Conservation (phyloP, 1,140 invertebrate species). For the Thalassaphorura encarpata region DNA sequence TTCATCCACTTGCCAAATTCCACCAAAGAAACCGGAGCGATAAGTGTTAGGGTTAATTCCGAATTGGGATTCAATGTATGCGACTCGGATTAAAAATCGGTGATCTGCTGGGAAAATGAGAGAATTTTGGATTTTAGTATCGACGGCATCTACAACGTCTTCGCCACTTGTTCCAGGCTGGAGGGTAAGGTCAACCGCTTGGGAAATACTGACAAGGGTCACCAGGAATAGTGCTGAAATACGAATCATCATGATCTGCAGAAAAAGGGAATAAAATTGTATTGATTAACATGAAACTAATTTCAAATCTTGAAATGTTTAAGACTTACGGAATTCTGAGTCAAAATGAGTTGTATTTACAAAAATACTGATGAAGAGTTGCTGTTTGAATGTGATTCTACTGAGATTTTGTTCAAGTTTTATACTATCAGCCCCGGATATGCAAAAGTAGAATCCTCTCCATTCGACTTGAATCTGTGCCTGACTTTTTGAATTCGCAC, state of each 20-base stretch:
- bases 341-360: too few relatives aligned
- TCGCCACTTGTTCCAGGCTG: neutral
- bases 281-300: too few relatives aligned
- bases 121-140: neutral
- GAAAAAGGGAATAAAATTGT: neutral
- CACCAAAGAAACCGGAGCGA: neutral
- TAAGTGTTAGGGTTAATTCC: neutral
- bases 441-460: too few relatives aligned
- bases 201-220: neutral
- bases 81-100: neutral
- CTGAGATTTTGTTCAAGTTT: too few relatives aligned
- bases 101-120: conserved; percentile 32
- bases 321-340: too few relatives aligned
- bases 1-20: too few relatives aligned
- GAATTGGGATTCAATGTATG: conserved; percentile 2
- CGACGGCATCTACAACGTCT: conserved; percentile 5
- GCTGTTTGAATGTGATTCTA: too few relatives aligned
- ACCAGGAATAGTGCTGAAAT: neutral
- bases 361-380: too few relatives aligned
- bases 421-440: too few relatives aligned
- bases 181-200: neutral
- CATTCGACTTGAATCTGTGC: too few relatives aligned
- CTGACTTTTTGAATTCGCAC: too few relatives aligned
- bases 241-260: neutral
- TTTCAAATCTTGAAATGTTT: too few relatives aligned